A percentile compares a stretch with the other conserved stretches of the same genome.
Evolutionary conservation across 1,140 invertebrate species (phyloP).

Genomic region (Subanguina moxae): DNA sequence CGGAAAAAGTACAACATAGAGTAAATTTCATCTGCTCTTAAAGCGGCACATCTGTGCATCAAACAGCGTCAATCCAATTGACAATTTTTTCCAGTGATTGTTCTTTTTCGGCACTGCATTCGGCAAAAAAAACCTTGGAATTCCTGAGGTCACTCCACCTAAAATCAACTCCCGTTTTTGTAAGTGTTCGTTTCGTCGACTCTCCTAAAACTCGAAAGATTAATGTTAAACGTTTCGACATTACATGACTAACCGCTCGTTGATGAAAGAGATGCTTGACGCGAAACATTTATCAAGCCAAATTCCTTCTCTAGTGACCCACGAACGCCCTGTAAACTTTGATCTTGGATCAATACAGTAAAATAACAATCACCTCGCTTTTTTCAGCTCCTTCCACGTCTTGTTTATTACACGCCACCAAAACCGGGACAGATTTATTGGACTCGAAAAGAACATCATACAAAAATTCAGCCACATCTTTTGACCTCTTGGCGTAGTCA

Average conservation of each 20-base stretch:
- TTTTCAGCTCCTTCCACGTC: constrained; percentile 27
- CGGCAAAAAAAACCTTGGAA: constrained; percentile 10
- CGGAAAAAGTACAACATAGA: too few species aligned
- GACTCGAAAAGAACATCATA: constrained; percentile 43
- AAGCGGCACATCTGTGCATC: neutral
- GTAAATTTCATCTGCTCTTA: neutral
- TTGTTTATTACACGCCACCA: constrained; percentile 46
- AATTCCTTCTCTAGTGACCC: constrained; percentile 26
- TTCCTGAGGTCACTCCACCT: constrained; percentile 20
- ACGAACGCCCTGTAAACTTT: constrained; percentile 16
- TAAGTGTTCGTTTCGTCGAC: constrained; percentile 7
- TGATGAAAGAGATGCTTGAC: constrained; percentile 26
- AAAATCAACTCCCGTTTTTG: constrained; percentile 22
- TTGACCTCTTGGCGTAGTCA: constrained; percentile 36
- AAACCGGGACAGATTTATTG: constrained; percentile 23
- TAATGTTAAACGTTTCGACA: too few species aligned
- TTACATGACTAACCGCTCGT: constrained; percentile 3
- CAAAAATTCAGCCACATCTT: constrained; percentile 47
- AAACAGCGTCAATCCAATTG: constrained; percentile 29
- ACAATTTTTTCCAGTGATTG: constrained; percentile 13
- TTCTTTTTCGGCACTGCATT: constrained; percentile 30
- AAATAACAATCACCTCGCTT: constrained; percentile 12
- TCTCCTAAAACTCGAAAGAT: constrained; percentile 2
- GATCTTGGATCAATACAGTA: neutral
- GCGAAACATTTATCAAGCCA: constrained; percentile 32